phyloP scores from a whole-genome alignment of 2,797 vertebrate genomes.

The Acomys russatus region DNA sequence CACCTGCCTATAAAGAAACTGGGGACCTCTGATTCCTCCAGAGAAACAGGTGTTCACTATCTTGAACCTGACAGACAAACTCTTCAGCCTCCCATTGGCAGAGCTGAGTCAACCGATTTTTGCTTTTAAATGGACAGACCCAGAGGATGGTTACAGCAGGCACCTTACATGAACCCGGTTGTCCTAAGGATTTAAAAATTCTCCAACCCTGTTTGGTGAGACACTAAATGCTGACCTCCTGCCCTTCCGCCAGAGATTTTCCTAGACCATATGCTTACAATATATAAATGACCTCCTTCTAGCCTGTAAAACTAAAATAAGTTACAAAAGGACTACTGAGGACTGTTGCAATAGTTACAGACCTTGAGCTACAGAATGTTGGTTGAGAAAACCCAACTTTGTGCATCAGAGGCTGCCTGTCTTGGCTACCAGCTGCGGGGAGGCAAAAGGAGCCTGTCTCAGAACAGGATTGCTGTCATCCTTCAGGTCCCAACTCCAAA shows the following conservation, averaged over 20 bases:
- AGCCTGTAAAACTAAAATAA: neutral
- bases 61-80: neutral
- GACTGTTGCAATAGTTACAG: neutral
- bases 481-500: neutral
- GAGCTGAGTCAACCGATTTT: neutral
- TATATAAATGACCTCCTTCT: neutral
- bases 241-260: neutral
- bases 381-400: neutral
- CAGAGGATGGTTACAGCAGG: neutral
- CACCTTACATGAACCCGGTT: neutral
- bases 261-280: neutral
- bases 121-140: neutral
- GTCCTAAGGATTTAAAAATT: neutral
- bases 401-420: neutral
- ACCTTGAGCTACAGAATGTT: too few species aligned
- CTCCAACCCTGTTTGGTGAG: neutral
- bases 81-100: neutral
- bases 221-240: neutral
- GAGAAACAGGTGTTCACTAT: neutral
- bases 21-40: neutral
- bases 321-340: neutral
- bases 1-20: neutral
- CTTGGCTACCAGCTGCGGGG: neutral
- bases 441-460: neutral
- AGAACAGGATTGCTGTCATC: neutral